A percentile compares a stretch with the other conserved stretches of the same genome.
phyloP scores from a whole-genome alignment of 1,140 invertebrate genomes.

The Drosophila novamexicana region DNA sequence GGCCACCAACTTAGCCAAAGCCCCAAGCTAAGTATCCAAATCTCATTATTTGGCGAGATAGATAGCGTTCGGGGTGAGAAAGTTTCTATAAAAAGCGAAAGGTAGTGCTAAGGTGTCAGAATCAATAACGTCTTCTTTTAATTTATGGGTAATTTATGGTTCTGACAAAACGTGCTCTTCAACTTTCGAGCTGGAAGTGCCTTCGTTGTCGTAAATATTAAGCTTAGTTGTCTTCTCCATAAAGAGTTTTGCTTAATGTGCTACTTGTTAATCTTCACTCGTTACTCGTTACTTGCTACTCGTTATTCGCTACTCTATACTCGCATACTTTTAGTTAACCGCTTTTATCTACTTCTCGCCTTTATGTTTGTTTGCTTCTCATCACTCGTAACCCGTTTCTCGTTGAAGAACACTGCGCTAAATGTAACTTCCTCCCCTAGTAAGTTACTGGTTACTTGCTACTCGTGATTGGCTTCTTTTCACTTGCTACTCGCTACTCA shows the following conservation, averaged over 20 bases:
- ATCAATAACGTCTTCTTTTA: background rate
- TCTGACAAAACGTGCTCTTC: background rate
- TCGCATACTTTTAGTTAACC: background rate
- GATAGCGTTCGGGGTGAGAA: background rate
- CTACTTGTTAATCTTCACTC: background rate
- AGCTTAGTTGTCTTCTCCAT: too few species aligned
- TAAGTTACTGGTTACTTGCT: background rate
- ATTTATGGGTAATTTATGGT: background rate
- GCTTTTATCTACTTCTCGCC: too few species aligned
- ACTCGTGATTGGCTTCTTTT: background rate
- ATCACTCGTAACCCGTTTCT: too few species aligned
- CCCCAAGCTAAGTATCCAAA: conserved; percentile 16
- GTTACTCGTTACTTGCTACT: background rate
- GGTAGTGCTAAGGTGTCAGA: too few species aligned
- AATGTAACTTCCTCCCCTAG: too few species aligned
- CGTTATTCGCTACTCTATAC: background rate
- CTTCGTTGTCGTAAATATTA: too few species aligned
- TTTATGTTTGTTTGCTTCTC: too few species aligned
- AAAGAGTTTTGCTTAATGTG: too few species aligned
- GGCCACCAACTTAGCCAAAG: conserved; percentile 5
- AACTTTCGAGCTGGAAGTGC: too few species aligned
- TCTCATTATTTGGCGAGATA: conserved; percentile 13
- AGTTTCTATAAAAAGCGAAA: background rate
- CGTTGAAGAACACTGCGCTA: too few species aligned
- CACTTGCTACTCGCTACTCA: background rate